phyloP scores from a whole-genome alignment of 2,888 invertebrate genomes.

The Mythimna pallens region DNA sequence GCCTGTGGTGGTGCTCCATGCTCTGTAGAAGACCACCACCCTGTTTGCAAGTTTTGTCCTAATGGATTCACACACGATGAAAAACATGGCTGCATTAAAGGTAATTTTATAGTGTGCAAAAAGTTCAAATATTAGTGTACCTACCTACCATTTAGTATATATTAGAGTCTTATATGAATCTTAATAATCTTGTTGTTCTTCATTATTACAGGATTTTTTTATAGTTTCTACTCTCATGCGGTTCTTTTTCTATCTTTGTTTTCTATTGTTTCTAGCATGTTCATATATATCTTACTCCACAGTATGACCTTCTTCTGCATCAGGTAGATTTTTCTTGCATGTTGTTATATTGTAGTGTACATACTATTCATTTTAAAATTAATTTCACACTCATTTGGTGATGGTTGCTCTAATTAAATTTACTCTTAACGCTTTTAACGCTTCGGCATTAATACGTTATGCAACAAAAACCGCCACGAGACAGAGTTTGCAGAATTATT shows the following conservation, averaged over 20 bases:
- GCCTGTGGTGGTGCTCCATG: constrained; percentile 97
- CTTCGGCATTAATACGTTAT: constrained; percentile 81
- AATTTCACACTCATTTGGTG: constrained; percentile 82
- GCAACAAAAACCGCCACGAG: constrained; percentile 88
- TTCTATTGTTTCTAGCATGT: constrained; percentile 88
- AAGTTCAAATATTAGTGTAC: constrained; percentile 70
- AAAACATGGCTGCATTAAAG: constrained; percentile 98
- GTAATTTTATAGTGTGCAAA: constrained; percentile 91
- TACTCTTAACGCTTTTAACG: constrained; percentile 80
- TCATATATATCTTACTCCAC: constrained; percentile 86
- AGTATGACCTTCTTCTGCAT: constrained; percentile 86
- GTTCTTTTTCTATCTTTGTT: constrained; percentile 83
- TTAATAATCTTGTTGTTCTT: constrained; percentile 89
- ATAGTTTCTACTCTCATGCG: constrained; percentile 88
- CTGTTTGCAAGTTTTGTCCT: constrained; percentile 98
- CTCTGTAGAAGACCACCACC: constrained; percentile 98
- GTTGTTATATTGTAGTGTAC: constrained; percentile 83
- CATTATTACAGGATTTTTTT: constrained; percentile 90
- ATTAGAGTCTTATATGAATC: constrained; percentile 84
- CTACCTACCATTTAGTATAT: constrained; percentile 79
- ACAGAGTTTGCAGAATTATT: constrained; percentile 86
- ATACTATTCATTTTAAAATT: constrained; percentile 76
- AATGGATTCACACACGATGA: constrained; percentile 97
- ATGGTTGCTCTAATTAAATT: constrained; percentile 75
- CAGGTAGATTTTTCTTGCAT: constrained; percentile 87